Evolutionary conservation across 2,113 vertebrate species (phyloP).

Genomic region (Turdus rufiventris): DNA sequence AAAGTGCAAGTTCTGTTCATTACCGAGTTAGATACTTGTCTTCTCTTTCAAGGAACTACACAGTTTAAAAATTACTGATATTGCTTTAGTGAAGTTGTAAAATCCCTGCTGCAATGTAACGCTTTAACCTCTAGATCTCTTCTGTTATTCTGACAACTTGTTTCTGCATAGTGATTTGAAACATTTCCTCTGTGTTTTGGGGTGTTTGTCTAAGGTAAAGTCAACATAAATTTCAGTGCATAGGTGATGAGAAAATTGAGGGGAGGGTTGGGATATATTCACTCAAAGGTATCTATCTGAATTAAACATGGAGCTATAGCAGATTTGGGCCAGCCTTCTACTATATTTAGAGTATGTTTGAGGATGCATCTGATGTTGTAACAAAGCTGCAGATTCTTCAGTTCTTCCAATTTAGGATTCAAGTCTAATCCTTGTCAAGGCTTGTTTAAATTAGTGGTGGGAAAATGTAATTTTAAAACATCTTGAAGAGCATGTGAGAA

Average conservation of each 20-base stretch:
- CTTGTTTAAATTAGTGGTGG: neutral
- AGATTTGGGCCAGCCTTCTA: slow-evolving; percentile 10
- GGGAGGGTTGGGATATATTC: neutral
- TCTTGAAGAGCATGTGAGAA: neutral
- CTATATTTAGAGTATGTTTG: neutral
- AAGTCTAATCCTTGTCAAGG: neutral
- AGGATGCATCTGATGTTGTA: neutral
- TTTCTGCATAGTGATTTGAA: neutral
- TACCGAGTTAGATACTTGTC: neutral
- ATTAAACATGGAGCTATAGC: slow-evolving; percentile 38
- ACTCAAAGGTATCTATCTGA: neutral
- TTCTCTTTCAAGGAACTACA: neutral
- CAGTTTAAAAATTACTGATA: neutral
- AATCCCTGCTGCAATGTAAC: neutral
- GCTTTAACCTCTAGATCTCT: neutral
- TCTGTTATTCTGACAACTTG: neutral
- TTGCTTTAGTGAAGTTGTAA: neutral
- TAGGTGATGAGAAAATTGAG: neutral
- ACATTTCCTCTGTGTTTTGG: neutral
- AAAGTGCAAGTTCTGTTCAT: neutral
- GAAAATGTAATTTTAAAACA: neutral
- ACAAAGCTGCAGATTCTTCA: neutral
- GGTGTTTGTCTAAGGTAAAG: neutral
- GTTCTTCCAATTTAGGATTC: neutral
- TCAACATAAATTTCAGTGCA: neutral